phyloP scores from a whole-genome alignment of 2,113 vertebrate genomes.

The Microcebus lehilahytsara region DNA sequence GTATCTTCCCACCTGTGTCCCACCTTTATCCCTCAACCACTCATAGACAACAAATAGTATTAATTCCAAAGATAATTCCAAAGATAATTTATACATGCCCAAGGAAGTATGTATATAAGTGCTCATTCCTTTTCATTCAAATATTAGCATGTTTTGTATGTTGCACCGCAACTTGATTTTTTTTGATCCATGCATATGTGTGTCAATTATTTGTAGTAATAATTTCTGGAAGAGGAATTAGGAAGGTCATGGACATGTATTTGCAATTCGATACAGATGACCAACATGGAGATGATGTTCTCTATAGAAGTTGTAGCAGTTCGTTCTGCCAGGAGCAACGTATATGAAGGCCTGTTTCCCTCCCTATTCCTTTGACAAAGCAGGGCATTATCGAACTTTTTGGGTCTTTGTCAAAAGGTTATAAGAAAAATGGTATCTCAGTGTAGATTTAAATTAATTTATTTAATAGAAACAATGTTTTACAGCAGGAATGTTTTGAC shows the following conservation, averaged over 20 bases:
- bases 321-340: background rate
- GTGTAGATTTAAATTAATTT: conserved; percentile 36
- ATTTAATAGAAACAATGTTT: conserved; percentile 24
- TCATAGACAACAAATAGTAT: background rate
- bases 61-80: background rate
- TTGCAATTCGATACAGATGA: background rate
- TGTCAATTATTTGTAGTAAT: background rate
- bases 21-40: background rate
- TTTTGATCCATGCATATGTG: background rate
- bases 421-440: background rate
- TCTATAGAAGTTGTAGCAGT: background rate
- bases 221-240: background rate
- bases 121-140: background rate
- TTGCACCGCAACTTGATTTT: background rate
- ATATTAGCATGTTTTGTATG: background rate
- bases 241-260: background rate
- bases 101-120: background rate
- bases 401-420: background rate
- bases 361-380: background rate
- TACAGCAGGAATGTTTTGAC: background rate
- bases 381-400: background rate
- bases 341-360: fast-evolving
- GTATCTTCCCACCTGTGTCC: background rate
- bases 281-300: background rate
- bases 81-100: background rate